Conservation (phyloP, 2,797 vertebrate genomes). For the Ptychobarbus kaznakovi region DNA sequence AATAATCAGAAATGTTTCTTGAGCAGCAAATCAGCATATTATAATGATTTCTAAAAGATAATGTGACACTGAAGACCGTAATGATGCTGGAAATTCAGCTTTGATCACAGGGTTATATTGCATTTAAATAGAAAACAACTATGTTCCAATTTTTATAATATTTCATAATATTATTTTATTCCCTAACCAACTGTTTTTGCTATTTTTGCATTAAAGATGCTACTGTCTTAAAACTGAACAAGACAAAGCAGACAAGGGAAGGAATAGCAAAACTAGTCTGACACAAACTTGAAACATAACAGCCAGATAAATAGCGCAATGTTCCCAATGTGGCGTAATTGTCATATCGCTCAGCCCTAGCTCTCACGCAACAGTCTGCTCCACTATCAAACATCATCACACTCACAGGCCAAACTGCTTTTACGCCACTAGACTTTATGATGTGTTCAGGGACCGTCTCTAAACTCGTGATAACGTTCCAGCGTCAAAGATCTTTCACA, state of each 20-base stretch:
- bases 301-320: neutral
- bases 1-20: neutral
- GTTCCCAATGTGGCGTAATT: neutral
- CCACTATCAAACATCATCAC: neutral
- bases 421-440: neutral
- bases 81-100: neutral
- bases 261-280: neutral
- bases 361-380: neutral
- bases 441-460: slow-evolving; percentile 17
- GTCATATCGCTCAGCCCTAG: neutral
- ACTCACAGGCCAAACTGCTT: neutral
- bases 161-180: neutral
- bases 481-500: slow-evolving; percentile 30
- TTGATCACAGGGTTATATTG: neutral
- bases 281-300: neutral
- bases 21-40: neutral
- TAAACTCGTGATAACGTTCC: slow-evolving; percentile 37
- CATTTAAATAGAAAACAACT: neutral
- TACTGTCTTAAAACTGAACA: neutral
- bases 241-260: neutral
- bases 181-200: no score
- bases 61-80: neutral
- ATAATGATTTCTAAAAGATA: neutral
- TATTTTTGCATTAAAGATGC: neutral
- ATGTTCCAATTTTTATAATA: neutral